Evolutionary conservation across 2,113 vertebrate species (phyloP).

Genomic region (Platycercus adscitus): DNA sequence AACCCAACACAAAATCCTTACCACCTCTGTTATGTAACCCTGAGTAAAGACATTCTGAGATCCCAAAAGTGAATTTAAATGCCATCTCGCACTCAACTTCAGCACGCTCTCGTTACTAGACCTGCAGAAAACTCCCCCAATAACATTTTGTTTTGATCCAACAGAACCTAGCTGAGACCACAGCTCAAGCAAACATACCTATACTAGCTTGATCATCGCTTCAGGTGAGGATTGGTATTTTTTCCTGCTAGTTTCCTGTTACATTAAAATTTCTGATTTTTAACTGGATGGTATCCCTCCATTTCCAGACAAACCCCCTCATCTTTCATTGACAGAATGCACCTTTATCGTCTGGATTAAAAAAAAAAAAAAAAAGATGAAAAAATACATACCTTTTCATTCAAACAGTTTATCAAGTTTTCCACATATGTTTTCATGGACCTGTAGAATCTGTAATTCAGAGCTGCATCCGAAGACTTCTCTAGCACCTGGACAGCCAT

Average conservation of each 20-base stretch:
- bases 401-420: constrained; percentile 90
- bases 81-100: neutral
- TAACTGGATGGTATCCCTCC: neutral
- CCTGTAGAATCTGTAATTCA: constrained; percentile 87
- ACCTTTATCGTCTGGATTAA: neutral
- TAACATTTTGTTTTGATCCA: neutral
- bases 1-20: neutral
- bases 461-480: constrained; percentile 72
- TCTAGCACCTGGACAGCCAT: constrained; percentile 79
- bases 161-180: neutral
- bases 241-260: neutral
- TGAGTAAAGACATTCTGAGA: neutral
- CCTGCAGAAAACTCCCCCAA: neutral
- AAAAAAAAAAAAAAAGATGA: neutral
- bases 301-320: neutral
- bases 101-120: neutral
- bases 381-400: constrained; percentile 84
- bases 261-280: neutral
- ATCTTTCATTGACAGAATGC: neutral
- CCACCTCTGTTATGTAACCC: neutral
- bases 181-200: neutral
- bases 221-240: neutral
- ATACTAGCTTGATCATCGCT: neutral
- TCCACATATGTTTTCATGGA: constrained; percentile 83
- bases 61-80: neutral